Conservation (phyloP, 1,140 invertebrate genomes). For the Drosophila carrolli region DNA sequence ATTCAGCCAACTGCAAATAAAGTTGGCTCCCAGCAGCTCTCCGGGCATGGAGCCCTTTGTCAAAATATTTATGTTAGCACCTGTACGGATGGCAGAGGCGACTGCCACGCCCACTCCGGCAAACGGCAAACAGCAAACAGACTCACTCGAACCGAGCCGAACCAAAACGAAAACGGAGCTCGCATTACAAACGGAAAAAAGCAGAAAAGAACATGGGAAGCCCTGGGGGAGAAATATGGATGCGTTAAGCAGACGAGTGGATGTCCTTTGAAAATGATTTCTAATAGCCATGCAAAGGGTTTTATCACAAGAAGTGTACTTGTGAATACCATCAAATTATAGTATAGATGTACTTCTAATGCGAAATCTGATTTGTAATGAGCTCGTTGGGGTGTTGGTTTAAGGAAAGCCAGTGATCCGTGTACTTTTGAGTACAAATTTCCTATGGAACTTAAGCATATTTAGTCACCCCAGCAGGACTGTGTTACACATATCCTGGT, state of each 20-base stretch:
- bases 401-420: not conserved
- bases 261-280: not conserved
- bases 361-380: not conserved
- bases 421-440: not conserved
- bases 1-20: slow-evolving; percentile 63
- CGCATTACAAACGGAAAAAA: slow-evolving; percentile 43
- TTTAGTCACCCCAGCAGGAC: too few species aligned
- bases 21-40: slow-evolving; percentile 13
- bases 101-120: slow-evolving; percentile 1
- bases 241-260: not conserved
- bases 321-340: too few species aligned
- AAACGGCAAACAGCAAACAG: slow-evolving; percentile 8
- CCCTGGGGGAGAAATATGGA: not conserved
- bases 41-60: slow-evolving; percentile 47
- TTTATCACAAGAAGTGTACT: too few species aligned
- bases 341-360: not conserved
- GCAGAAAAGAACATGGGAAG: not conserved
- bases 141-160: not conserved
- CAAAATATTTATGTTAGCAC: slow-evolving; percentile 80
- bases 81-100: slow-evolving; percentile 32
- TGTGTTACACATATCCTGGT: not conserved
- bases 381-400: too few species aligned
- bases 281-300: too few species aligned
- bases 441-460: not conserved
- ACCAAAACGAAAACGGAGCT: slow-evolving; percentile 2